These are phyloP conservation scores for Drosophila anomalata DNA, from an alignment of 2,888 invertebrate genomes.

Conservation along the genomic window DNA sequence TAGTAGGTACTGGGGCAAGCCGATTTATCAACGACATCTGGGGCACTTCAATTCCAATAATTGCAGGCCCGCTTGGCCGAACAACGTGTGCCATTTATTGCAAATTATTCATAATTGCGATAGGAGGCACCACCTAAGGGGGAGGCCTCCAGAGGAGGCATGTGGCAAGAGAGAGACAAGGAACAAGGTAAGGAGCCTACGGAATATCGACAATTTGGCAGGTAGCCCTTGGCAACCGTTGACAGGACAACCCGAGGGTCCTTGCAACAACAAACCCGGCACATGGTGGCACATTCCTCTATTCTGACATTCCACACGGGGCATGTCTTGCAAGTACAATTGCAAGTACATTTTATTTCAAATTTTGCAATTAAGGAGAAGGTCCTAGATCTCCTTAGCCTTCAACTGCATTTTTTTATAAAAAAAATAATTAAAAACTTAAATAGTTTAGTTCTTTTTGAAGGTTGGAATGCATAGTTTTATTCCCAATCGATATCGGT, in stretches of 20 bases:
- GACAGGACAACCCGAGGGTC: slow-evolving; percentile 61
- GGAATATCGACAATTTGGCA: slow-evolving; percentile 75
- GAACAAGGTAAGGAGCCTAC: slow-evolving; percentile 34
- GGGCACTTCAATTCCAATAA: slow-evolving; percentile 71
- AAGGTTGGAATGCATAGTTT: no score
- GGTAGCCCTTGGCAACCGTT: slow-evolving; percentile 73
- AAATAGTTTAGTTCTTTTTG: no score
- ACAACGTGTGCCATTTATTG: slow-evolving; percentile 62
- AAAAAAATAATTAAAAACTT: no score
- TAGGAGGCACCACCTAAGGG: background rate
- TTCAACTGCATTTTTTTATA: no score
- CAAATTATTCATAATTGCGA: slow-evolving; percentile 73
- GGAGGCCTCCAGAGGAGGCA: background rate
- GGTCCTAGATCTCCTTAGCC: no score
- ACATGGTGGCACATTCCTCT: background rate
- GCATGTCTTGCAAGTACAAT: no score
- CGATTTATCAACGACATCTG: slow-evolving; percentile 48
- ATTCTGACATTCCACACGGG: no score
- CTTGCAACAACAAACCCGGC: slow-evolving; percentile 33
- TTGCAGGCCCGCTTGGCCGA: slow-evolving; percentile 44
- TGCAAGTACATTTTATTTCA: no score
- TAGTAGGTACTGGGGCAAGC: background rate
- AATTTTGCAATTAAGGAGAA: no score
- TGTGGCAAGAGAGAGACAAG: slow-evolving; percentile 14
- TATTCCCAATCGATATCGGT: no score